Evolutionary conservation across 2,113 vertebrate genomes (phyloP).

Genomic region (Sceloporus tristichus): DNA sequence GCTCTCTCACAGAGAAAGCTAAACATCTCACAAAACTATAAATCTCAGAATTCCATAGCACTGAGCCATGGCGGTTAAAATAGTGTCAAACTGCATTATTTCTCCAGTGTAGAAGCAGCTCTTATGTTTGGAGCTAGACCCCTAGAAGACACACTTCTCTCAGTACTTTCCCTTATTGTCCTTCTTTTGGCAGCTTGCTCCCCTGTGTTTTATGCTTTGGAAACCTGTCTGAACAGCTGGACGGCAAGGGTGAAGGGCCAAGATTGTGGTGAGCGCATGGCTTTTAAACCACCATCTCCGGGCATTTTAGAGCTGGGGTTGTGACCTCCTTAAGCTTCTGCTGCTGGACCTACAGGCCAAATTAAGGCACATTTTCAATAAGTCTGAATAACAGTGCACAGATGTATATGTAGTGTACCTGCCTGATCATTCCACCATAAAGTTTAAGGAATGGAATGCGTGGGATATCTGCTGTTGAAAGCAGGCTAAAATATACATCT

Average conservation of each 20-base stretch:
- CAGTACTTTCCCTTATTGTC: not conserved
- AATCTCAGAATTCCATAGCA: too few relatives aligned
- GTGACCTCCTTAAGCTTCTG: not conserved
- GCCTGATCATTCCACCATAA: not conserved
- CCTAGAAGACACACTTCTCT: not conserved
- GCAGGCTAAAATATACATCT: not conserved
- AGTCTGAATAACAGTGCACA: not conserved
- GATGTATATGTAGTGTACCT: not conserved
- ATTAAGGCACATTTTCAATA: not conserved
- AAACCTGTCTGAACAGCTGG: too few relatives aligned
- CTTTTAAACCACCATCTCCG: not conserved
- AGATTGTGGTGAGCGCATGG: not conserved
- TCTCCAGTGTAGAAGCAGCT: too few relatives aligned
- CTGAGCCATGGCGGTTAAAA: too few relatives aligned
- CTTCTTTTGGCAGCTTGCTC: not conserved
- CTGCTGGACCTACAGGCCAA: not conserved
- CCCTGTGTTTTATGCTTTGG: not conserved
- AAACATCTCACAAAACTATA: too few relatives aligned
- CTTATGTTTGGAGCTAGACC: too few relatives aligned
- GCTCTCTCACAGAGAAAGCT: too few relatives aligned
- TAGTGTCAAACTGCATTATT: too few relatives aligned
- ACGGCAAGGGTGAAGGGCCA: not conserved
- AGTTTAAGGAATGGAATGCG: constrained; percentile 2
- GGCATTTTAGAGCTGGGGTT: too few relatives aligned
- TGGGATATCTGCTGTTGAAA: constrained; percentile 5